Conservation (phyloP, 2,113 vertebrate genomes). For the Nycticebus coucang region DNA sequence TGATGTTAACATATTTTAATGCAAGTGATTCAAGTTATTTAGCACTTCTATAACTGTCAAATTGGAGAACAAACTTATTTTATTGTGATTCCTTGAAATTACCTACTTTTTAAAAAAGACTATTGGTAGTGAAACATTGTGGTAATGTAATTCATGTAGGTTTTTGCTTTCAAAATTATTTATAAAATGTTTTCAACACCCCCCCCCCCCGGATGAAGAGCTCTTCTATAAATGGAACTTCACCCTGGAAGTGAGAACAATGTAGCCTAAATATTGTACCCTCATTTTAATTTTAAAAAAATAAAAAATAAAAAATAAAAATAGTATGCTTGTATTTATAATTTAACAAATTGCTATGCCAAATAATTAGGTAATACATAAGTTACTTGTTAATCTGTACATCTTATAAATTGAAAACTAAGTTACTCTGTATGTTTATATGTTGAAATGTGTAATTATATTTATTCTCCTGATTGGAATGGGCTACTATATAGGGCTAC, state of each 20-base stretch:
- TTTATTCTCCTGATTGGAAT: neutral
- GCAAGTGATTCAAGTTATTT: neutral
- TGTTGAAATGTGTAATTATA: neutral
- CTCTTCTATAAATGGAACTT: too few relatives aligned
- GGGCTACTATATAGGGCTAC: neutral
- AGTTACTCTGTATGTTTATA: neutral
- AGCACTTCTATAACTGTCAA: neutral
- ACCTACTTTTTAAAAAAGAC: neutral
- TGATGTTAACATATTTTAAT: slow-evolving; percentile 39
- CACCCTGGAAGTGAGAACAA: too few relatives aligned
- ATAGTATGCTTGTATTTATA: neutral
- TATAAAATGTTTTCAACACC: neutral
- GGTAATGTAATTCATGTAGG: neutral
- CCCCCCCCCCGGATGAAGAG: too few relatives aligned
- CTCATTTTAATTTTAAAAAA: too few relatives aligned
- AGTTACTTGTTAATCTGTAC: neutral
- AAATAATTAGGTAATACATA: neutral
- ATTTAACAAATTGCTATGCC: neutral
- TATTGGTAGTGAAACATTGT: neutral
- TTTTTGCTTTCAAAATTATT: neutral
- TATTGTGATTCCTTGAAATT: neutral
- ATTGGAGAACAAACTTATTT: neutral
- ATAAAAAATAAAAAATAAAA: neutral
- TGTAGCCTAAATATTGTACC: too few relatives aligned
- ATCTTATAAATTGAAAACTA: neutral